Evolutionary conservation across 2,113 vertebrate genomes (phyloP).

Genomic region (Equus quagga): DNA sequence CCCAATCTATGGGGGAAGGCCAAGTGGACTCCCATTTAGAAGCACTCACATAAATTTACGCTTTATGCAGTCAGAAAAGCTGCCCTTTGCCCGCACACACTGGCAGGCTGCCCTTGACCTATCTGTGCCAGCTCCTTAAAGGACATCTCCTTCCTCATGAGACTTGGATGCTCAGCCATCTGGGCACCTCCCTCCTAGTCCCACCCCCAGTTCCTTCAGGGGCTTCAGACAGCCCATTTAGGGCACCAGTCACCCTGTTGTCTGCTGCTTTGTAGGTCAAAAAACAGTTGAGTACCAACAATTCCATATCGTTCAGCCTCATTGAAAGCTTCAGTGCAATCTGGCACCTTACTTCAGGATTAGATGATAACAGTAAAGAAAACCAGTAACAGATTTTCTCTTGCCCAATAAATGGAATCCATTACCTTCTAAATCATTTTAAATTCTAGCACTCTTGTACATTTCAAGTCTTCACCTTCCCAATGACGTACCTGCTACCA

Average conservation of each 20-base stretch:
- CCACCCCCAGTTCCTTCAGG: neutral
- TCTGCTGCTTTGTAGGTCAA: constrained; percentile 40
- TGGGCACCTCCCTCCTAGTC: neutral
- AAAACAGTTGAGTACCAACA: neutral
- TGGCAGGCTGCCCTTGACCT: constrained; percentile 22
- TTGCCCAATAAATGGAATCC: neutral
- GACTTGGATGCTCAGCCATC: neutral
- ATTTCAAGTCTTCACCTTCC: neutral
- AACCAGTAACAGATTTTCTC: neutral
- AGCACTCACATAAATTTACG: neutral
- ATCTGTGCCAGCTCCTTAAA: neutral
- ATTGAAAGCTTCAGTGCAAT: neutral
- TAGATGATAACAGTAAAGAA: neutral
- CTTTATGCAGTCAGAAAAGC: neutral
- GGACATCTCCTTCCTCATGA: neutral
- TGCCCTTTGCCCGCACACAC: neutral
- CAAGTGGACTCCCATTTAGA: neutral
- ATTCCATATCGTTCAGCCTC: neutral
- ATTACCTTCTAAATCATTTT: neutral
- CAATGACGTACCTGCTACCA: neutral
- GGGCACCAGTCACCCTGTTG: neutral
- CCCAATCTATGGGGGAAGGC: neutral
- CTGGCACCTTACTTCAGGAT: neutral
- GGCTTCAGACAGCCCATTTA: neutral
- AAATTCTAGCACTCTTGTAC: neutral